Evolutionary conservation across 2,797 vertebrate genomes (phyloP).

Genomic region (Tamandua tetradactyla): DNA sequence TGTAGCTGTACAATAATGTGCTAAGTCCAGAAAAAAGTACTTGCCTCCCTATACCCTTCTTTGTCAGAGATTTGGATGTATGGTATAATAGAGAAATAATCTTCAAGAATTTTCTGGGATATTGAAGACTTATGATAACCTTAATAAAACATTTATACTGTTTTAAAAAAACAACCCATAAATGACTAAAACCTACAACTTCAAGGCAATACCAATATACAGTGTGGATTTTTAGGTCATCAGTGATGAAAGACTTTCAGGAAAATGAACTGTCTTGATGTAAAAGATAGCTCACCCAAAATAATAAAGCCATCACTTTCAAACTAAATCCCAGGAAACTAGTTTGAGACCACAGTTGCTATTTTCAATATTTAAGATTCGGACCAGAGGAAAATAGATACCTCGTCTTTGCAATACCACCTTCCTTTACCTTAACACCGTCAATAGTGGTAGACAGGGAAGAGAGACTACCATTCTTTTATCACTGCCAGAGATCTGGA

Average conservation of each 20-base stretch:
- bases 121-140: not conserved
- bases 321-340: not conserved
- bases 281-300: not conserved
- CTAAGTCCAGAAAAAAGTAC: not conserved
- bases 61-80: not conserved
- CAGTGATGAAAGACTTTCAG: not conserved
- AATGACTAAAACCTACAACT: not conserved
- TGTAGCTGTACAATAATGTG: not conserved
- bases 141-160: not conserved
- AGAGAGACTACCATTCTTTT: not conserved
- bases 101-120: not conserved
- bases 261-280: not conserved
- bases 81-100: not conserved
- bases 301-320: not conserved
- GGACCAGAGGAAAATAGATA: not conserved
- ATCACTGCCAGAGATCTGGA: not conserved
- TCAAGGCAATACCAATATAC: not conserved
- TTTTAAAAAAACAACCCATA: not conserved
- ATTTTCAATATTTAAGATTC: not conserved
- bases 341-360: not conserved
- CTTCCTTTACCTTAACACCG: not conserved
- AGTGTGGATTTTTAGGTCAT: not conserved
- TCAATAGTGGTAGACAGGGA: not conserved
- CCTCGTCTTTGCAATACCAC: not conserved
- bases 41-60: not conserved